phyloP scores from a whole-genome alignment of 37 sponge, comb jelly and placozoan species.

The Spongilla lacustris region DNA sequence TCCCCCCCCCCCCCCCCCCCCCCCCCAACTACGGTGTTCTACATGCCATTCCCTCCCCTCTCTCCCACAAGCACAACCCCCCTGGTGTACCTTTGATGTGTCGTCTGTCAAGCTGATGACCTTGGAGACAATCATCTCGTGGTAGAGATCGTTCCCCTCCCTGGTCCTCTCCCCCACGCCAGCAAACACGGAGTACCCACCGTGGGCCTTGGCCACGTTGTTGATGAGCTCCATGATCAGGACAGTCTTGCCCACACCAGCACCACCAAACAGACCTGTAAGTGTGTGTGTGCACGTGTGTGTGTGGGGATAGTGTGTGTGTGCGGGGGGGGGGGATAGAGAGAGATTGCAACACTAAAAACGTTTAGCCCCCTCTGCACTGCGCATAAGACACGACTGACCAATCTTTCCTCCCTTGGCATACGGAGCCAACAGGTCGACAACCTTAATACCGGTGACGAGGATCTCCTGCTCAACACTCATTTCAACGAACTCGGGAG shows the following conservation, averaged over 20 bases:
- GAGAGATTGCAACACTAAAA: not conserved
- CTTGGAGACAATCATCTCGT: conserved; percentile 96
- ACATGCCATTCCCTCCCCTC: not conserved
- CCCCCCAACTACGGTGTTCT: too few relatives aligned
- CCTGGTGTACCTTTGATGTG: conserved; percentile 84
- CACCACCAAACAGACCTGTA: conserved; percentile 97
- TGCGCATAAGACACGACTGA: conserved; percentile 12
- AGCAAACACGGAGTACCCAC: conserved; percentile 99
- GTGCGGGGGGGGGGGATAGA: not conserved
- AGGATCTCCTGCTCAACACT: conserved; percentile 97
- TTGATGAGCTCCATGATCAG: conserved; percentile 99
- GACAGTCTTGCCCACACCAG: conserved; percentile 99
- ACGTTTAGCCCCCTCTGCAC: not conserved
- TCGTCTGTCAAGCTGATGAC: conserved; percentile 94
- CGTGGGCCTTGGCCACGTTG: conserved; percentile 98
- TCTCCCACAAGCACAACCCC: too few relatives aligned
- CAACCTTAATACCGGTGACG: conserved; percentile 99
- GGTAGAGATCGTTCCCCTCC: conserved; percentile 98
- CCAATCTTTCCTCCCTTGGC: conserved; percentile 99
- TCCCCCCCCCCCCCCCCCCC: too few relatives aligned
- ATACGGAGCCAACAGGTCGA: conserved; percentile 98
- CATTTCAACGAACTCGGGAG: conserved; percentile 99
- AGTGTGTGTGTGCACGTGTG: conserved; percentile 12
- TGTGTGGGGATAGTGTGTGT: conserved; percentile 8
- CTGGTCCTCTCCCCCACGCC: conserved; percentile 99